Percentiles rank a stretch among this genome's conserved stretches.
These are phyloP conservation scores for Rhinogobio ventralis DNA, from an alignment of 2,797 vertebrate species.

Conservation along the genomic window DNA sequence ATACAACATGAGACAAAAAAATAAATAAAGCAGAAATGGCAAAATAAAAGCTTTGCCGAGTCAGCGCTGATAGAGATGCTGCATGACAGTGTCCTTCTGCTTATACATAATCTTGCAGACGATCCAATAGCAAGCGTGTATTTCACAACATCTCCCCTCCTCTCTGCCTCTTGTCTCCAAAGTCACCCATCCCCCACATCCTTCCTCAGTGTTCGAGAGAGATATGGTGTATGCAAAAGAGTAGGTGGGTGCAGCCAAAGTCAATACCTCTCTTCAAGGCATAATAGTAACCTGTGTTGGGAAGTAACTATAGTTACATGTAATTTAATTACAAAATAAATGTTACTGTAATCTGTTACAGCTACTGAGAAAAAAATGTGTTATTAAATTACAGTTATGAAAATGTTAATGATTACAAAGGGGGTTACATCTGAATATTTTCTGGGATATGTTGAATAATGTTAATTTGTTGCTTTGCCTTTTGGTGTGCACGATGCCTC, in stretches of 20 bases:
- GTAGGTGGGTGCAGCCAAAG: slow-evolving; percentile 7
- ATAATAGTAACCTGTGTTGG: too few species aligned
- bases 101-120: slow-evolving; percentile 11
- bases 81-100: slow-evolving; percentile 4
- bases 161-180: slow-evolving; percentile 73
- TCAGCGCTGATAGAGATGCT: slow-evolving; percentile 9
- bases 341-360: too few species aligned
- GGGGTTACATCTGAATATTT: too few species aligned
- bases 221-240: background rate
- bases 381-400: too few species aligned
- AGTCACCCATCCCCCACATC: slow-evolving; percentile 61
- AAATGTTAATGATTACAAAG: too few species aligned
- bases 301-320: too few species aligned
- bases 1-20: too few species aligned
- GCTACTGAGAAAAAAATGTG: too few species aligned
- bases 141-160: slow-evolving; percentile 44
- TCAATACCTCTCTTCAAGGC: background rate
- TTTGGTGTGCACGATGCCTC: too few species aligned
- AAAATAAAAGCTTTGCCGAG: slow-evolving; percentile 11
- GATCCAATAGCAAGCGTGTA: slow-evolving; percentile 47
- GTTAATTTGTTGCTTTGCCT: too few species aligned
- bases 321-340: too few species aligned
- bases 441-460: too few species aligned
- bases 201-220: slow-evolving; percentile 1
- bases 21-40: background rate